Conservation (phyloP, 2,113 vertebrate species). For the Pogona vitticeps region DNA sequence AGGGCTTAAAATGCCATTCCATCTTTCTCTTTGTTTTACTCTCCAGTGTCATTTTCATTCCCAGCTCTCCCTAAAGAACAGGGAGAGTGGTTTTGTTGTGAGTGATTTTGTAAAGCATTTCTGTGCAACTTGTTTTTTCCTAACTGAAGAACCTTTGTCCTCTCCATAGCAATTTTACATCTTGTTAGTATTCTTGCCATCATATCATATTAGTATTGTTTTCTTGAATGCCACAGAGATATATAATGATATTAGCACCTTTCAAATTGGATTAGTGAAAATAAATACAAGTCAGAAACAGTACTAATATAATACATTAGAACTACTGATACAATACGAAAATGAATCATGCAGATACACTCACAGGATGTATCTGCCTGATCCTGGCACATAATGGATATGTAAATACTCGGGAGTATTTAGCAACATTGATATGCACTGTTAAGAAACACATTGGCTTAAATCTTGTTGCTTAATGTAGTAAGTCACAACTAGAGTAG, state of each 20-base stretch:
- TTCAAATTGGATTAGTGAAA: constrained; percentile 75
- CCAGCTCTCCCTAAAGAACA: neutral
- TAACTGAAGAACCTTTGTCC: constrained; percentile 41
- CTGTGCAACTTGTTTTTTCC: constrained; percentile 44
- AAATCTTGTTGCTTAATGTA: no score
- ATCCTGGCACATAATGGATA: neutral
- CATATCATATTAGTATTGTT: constrained; percentile 69
- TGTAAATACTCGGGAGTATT: constrained; percentile 21
- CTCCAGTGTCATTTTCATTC: constrained; percentile 6
- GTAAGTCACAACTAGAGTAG: no score
- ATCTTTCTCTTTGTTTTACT: constrained; percentile 5
- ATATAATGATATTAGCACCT: constrained; percentile 69
- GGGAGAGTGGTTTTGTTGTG: no score
- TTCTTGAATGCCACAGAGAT: constrained; percentile 73
- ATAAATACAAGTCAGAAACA: constrained; percentile 61
- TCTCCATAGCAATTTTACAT: constrained; percentile 54
- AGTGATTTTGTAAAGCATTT: constrained; percentile 46
- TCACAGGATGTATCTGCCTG: constrained; percentile 14
- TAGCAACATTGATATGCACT: constrained; percentile 18
- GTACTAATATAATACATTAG: constrained; percentile 58
- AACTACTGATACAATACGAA: constrained; percentile 63
- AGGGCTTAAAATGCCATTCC: neutral
- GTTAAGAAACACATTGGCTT: neutral
- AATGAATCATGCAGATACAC: constrained; percentile 31
- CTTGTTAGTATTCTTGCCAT: constrained; percentile 66